Evolutionary conservation across 2,797 vertebrate species (phyloP), one percentile per base, ranked within the genome.

Genomic region (Hypotaenidia okinawae): DNA sequence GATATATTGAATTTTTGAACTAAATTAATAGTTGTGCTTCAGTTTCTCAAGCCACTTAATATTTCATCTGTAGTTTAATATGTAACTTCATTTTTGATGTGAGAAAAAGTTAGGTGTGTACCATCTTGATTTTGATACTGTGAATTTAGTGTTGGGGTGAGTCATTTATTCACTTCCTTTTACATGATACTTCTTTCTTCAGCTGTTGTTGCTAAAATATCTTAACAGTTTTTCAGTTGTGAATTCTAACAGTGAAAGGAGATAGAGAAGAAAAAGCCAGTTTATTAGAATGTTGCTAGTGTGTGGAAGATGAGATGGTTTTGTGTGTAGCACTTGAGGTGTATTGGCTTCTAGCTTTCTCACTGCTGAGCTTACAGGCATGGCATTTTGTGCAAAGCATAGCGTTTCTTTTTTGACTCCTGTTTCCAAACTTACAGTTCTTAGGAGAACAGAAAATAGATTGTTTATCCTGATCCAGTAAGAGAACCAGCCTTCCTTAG

Each of bases 61-160:
- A 95, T 95, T 95, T 95, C 87, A 94, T 96, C 82, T 97, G 68
- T 93, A 97, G 96, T 93, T 95, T 96, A 84, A 94, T 82, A 39
- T 92, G 88, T 94, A 62, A 90, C 27, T 93, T 92, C 68, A 90
- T 95, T 97, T 97, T 97, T 97, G 63, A 92, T 4, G 4, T 93
- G 89, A 96, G 81, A 96, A 96, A 43, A 94, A 95, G 89, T 91
- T 84, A 97, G 93, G 82, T 95, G 88, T 97, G 91, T 97, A 94
- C 79, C 91, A 18, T 84, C 96, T 96, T 85, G 87, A 95, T 90
- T 93, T 82, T 87, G 79, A 94, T 93, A 88, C 94, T 89, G 94
- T 92, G 90, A 95, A 87, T 92, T 91, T 96, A 96, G 95, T 78
- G 89, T 73, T 90, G 83, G 91, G 90, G 67, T 88, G 89, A 93